phyloP scores from a whole-genome alignment of 2,797 vertebrate genomes.

The Columba guinea region DNA sequence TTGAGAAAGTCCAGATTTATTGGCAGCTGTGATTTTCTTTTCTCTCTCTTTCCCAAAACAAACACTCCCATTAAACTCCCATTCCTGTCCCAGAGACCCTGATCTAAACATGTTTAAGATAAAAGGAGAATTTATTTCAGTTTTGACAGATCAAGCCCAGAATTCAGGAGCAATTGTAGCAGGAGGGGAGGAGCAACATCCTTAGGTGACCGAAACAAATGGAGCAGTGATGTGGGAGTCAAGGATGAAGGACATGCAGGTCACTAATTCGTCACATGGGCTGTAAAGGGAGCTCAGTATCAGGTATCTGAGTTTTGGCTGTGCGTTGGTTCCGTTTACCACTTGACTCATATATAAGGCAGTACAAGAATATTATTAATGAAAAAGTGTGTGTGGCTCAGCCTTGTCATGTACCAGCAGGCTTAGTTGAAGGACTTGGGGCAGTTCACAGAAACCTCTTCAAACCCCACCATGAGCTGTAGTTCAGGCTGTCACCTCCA shows the following conservation, averaged over 20 bases:
- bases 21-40: not conserved
- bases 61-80: not conserved
- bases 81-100: not conserved
- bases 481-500: not conserved
- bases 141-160: not conserved
- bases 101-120: not conserved
- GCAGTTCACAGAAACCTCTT: not conserved
- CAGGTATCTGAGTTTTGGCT: not conserved
- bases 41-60: not conserved
- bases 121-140: not conserved
- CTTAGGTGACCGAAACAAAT: accelerated
- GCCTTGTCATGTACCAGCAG: not conserved
- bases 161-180: not conserved
- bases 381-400: not conserved
- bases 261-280: not conserved
- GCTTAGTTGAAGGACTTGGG: not conserved
- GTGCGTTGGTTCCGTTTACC: not conserved
- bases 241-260: not conserved
- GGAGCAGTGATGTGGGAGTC: not conserved
- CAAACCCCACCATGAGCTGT: not conserved
- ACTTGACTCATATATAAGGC: not conserved
- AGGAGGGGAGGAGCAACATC: not conserved
- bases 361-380: not conserved
- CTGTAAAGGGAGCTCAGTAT: not conserved
- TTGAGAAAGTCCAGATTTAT: not conserved